Conservation (phyloP, 2,797 vertebrate genomes). For the Pelochelys cantorii region DNA sequence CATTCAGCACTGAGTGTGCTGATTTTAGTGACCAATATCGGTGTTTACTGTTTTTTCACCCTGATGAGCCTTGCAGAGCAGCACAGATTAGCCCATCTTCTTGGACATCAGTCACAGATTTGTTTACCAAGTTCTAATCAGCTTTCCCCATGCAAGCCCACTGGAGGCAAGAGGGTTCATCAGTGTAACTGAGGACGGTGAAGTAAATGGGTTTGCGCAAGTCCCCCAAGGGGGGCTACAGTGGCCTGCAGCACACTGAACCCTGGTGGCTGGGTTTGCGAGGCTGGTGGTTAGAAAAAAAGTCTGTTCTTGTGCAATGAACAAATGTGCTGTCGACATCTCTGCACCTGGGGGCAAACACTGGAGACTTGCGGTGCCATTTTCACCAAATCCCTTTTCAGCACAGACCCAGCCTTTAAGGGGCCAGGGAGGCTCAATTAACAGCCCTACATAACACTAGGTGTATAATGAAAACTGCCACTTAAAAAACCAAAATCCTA, state of each 20-base stretch:
- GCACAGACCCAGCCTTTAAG: not conserved
- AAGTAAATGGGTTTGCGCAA: not conserved
- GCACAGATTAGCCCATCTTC: not conserved
- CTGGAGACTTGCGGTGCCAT: not conserved
- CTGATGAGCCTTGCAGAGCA: not conserved
- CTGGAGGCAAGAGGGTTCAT: not conserved
- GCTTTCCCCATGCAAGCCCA: not conserved
- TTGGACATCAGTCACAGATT: not conserved
- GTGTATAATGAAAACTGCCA: not conserved
- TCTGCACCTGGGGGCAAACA: fast-evolving
- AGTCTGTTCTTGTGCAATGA: fast-evolving
- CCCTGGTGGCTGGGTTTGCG: not conserved
- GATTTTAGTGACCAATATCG: fast-evolving
- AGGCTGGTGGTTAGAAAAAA: fast-evolving
- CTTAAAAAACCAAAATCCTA: fast-evolving
- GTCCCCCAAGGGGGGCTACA: not conserved
- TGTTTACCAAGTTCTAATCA: not conserved
- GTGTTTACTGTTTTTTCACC: not conserved
- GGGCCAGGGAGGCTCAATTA: not conserved
- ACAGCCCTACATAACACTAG: not conserved
- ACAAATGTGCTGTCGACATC: not conserved
- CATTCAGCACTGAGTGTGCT: not conserved
- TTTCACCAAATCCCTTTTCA: not conserved
- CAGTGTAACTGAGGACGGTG: not conserved
- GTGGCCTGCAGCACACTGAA: not conserved